Evolutionary conservation across 2,113 vertebrate species (phyloP).

Genomic region (Corythornis vintsioides): DNA sequence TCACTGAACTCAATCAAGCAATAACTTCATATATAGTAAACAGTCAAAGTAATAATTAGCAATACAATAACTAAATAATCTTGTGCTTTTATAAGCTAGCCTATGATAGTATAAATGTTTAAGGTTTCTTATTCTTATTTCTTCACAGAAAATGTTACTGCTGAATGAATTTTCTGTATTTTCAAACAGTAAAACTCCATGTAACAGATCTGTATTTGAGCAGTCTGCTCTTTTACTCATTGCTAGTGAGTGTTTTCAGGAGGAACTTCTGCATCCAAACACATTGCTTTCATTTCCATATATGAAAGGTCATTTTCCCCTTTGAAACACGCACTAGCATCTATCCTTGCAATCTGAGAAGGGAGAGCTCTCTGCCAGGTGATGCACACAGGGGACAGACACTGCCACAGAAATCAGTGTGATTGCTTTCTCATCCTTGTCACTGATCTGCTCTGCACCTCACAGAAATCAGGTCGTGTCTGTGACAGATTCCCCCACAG

Average conservation of each 20-base stretch:
- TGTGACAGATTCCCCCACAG: not conserved
- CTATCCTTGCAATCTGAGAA: not conserved
- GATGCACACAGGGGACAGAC: not conserved
- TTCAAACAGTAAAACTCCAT: not conserved
- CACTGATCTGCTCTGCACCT: not conserved
- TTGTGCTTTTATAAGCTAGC: not conserved
- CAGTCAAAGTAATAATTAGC: conserved; percentile 2
- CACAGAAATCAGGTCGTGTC: not conserved
- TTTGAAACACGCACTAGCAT: not conserved
- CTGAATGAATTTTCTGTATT: not conserved
- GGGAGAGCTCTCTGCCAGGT: not conserved
- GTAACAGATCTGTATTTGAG: not conserved
- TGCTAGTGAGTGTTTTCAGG: not conserved
- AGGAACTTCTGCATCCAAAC: not conserved
- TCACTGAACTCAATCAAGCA: conserved; percentile 5
- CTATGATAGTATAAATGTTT: not conserved
- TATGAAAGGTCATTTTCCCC: not conserved
- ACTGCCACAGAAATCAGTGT: not conserved
- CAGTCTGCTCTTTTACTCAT: not conserved
- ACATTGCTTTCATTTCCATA: not conserved
- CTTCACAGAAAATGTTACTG: not conserved
- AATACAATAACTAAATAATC: not conserved
- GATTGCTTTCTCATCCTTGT: not conserved
- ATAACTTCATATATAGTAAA: conserved; percentile 6
- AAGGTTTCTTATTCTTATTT: too few species aligned